Percentiles rank a stretch among this genome's conserved stretches.
phyloP scores from a whole-genome alignment of 2,113 vertebrate genomes.

The Plectropomus leopardus region DNA sequence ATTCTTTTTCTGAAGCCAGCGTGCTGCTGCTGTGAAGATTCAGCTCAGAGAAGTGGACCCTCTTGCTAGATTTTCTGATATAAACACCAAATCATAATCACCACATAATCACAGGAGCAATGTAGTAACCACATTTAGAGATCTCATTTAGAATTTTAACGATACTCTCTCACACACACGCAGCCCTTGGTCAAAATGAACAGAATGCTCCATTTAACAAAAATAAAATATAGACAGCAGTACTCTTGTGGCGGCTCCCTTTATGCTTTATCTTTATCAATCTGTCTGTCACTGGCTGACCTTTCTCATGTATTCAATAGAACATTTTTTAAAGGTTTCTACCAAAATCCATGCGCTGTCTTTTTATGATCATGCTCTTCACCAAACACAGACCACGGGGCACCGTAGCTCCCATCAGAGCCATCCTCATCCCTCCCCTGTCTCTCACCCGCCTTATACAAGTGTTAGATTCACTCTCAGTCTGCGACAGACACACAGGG shows the following conservation, averaged over 20 bases:
- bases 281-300: constrained; percentile 68
- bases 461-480: constrained; percentile 46
- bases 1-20: neutral
- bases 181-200: constrained; percentile 35
- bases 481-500: constrained; percentile 59
- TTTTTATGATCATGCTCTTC: constrained; percentile 69
- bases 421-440: constrained; percentile 26
- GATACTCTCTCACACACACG: neutral
- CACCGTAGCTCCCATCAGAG: constrained; percentile 49
- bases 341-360: constrained; percentile 39
- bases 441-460: constrained; percentile 37
- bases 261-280: constrained; percentile 64
- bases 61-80: neutral
- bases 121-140: neutral
- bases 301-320: constrained; percentile 71
- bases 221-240: constrained; percentile 34
- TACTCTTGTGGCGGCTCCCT: constrained; percentile 40
- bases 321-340: constrained; percentile 67
- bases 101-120: neutral
- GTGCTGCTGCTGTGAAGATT: neutral
- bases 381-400: constrained; percentile 49
- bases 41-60: neutral
- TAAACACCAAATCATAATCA: neutral
- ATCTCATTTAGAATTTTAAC: neutral
- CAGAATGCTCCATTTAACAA: constrained; percentile 23